phyloP scores from a whole-genome alignment of 2,888 invertebrate species.

The Smittia sp. region DNA sequence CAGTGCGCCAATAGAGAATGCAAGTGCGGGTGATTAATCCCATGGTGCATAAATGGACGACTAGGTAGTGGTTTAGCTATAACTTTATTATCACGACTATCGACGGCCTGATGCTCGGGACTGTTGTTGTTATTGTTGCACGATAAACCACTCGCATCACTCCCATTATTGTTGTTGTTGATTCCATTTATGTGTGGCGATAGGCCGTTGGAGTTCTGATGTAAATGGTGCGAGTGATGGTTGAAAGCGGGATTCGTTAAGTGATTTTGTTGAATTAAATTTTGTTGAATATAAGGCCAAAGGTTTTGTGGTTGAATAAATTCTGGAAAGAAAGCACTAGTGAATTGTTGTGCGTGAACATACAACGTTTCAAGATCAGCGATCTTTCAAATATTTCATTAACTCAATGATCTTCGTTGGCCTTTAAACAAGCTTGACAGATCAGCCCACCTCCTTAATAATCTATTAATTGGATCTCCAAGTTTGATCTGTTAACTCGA shows the following conservation, averaged over 20 bases:
- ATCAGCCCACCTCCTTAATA: too few species aligned
- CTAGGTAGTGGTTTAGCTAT: slow-evolving; percentile 85
- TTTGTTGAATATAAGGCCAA: slow-evolving; percentile 56
- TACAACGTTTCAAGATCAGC: too few species aligned
- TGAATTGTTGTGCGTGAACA: too few species aligned
- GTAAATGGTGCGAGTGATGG: slow-evolving; percentile 48
- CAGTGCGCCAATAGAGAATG: slow-evolving; percentile 79
- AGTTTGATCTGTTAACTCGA: too few species aligned
- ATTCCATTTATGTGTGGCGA: slow-evolving; percentile 53
- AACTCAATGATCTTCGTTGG: too few species aligned
- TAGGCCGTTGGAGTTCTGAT: slow-evolving; percentile 6
- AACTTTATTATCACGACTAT: slow-evolving; percentile 47
- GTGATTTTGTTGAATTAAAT: slow-evolving; percentile 54
- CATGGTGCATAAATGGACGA: slow-evolving; percentile 65
- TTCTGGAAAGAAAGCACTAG: slow-evolving; percentile 46
- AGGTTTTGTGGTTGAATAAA: slow-evolving; percentile 56
- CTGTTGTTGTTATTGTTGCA: slow-evolving; percentile 39
- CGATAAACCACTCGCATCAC: slow-evolving; percentile 30
- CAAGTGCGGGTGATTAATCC: slow-evolving; percentile 77
- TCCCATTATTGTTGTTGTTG: slow-evolving; percentile 43
- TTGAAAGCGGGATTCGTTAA: slow-evolving; percentile 55
- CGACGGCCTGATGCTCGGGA: slow-evolving; percentile 28
- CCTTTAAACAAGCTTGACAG: too few species aligned
- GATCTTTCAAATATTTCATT: too few species aligned
- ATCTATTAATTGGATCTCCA: too few species aligned